Base-by-base conservation (phyloP, 53 echinoderm and acorn worm genomes). In the Patiria pectinifera region DNA sequence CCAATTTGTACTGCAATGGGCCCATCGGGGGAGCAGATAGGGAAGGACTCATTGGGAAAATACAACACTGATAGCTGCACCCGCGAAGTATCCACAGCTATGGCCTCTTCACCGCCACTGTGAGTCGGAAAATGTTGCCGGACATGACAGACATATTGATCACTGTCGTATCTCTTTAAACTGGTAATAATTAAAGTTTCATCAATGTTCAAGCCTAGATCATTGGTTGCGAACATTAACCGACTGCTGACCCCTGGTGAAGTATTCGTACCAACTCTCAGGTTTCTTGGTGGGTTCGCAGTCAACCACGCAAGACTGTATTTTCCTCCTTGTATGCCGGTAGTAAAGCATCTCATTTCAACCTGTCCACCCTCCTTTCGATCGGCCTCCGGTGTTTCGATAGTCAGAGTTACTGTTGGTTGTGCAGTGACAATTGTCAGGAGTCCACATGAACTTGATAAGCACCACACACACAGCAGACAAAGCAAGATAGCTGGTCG, bases 51-150 rank as follows among this genome's bases (percentile, higher is more conserved):
- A 80, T 44, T 89, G 35, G 89, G 89, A 48, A 89, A 89, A 62
- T 89, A 89, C n/a, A 78, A 80, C 89, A 89, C 78, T 89, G 79
- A 89, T 78, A 89, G 89, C n/a, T n/a, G 61, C 45, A 89, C 89
- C 11, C 44, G 22, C n/a, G 89, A 43, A 16, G 89, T 66, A 24
- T 79, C 89, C 16, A 80, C 14, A 18, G 0, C 45, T 45, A 26
- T 61, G 9, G 79, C 89, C 23, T 25, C 0, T 76, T 12, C 18
- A 0, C 25, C 25, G 43, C 35, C 35, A 35, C n/a, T n/a, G n/a
- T 0, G 35, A 35, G 1, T 35, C 35, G 35, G 1, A 35, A 35
- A 35, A 35, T 35, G 35, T 35, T 35, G 0, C 35, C 35, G 35
- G 35, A 35, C 35, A 35, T 1, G 0, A 1, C 35, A 35, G 35